phyloP scores from a whole-genome alignment of 1,140 invertebrate genomes.

The Drosophila triauraria region DNA sequence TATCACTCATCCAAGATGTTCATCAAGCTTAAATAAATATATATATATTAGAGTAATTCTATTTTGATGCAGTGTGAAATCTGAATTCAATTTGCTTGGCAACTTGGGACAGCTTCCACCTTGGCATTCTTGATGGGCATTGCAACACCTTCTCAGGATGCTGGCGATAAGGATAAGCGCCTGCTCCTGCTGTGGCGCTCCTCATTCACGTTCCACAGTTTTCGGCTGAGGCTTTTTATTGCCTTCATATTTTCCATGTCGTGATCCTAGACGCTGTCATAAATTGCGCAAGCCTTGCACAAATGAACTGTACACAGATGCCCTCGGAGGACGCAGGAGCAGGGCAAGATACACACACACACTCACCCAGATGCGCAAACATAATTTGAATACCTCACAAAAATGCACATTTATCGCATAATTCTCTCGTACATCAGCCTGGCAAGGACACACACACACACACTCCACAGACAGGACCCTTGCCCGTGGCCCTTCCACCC shows the following conservation, averaged over 20 bases:
- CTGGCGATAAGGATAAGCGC: slow-evolving; percentile 13
- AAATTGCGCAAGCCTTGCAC: slow-evolving; percentile 52
- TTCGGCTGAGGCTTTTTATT: slow-evolving; percentile 49
- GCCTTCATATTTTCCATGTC: slow-evolving; percentile 59
- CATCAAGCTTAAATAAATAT: background rate
- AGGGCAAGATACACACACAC: slow-evolving; percentile 28
- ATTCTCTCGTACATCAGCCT: slow-evolving; percentile 65
- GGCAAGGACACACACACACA: slow-evolving; percentile 17
- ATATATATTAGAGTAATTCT: background rate
- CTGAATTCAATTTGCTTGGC: slow-evolving; percentile 16
- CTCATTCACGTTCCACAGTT: slow-evolving; percentile 9
- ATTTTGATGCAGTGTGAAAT: background rate
- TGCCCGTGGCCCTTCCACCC: background rate
- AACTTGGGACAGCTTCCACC: slow-evolving; percentile 1
- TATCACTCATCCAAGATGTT: background rate
- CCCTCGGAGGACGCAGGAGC: background rate
- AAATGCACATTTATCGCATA: slow-evolving; percentile 71
- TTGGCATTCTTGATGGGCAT: slow-evolving; percentile 39
- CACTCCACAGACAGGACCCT: slow-evolving; percentile 7
- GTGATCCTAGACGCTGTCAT: slow-evolving; percentile 56
- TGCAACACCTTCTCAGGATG: slow-evolving; percentile 32
- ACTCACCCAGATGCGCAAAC: slow-evolving; percentile 46
- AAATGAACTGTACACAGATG: slow-evolving; percentile 44
- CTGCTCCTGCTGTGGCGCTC: background rate
- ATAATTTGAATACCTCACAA: slow-evolving; percentile 67